Percentiles rank a stretch among this genome's conserved stretches.
These are phyloP conservation scores for Sphinx pinastri DNA, from an alignment of 2,888 invertebrate genomes.

Conservation along the genomic window DNA sequence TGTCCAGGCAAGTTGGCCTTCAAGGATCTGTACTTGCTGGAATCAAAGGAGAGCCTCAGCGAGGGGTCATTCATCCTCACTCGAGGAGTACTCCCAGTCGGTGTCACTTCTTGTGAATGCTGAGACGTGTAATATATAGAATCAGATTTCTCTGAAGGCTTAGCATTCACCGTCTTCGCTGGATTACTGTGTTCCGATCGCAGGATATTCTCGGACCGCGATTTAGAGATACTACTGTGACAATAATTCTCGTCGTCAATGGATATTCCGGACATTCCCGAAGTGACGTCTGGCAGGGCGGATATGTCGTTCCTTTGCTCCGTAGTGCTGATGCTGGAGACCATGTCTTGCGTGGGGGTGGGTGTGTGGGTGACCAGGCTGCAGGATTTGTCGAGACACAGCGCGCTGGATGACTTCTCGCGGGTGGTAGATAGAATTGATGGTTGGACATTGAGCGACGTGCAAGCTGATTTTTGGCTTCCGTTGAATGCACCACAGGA, in stretches of 20 bases:
- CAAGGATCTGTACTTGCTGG: conserved; percentile 70
- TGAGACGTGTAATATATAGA: conserved; percentile 80
- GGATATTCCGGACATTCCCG: conserved; percentile 80
- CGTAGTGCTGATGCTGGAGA: conserved; percentile 79
- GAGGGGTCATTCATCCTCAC: conserved; percentile 71
- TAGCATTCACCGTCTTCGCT: conserved; percentile 53
- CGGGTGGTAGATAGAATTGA: conserved; percentile 71
- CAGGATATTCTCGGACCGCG: conserved; percentile 77
- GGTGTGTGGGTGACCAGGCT: conserved; percentile 78
- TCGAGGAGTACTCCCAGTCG: conserved; percentile 68
- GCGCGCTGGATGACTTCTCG: conserved; percentile 77
- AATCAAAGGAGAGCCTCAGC: conserved; percentile 72
- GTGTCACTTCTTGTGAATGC: conserved; percentile 77
- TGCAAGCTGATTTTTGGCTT: conserved; percentile 78
- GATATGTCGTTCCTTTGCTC: conserved; percentile 77
- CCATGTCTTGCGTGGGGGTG: conserved; percentile 81
- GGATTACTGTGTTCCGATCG: conserved; percentile 72
- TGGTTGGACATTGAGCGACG: conserved; percentile 74
- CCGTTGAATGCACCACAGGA: conserved; percentile 78
- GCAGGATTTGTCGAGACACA: conserved; percentile 79
- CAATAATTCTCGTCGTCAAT: conserved; percentile 79
- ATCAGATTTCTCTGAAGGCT: conserved; percentile 70
- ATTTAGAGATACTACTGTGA: conserved; percentile 77
- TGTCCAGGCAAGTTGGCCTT: conserved; percentile 61
- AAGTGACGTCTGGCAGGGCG: conserved; percentile 74